phyloP scores from a whole-genome alignment of 2,113 vertebrate species.

The Leucoraja erinaceus region DNA sequence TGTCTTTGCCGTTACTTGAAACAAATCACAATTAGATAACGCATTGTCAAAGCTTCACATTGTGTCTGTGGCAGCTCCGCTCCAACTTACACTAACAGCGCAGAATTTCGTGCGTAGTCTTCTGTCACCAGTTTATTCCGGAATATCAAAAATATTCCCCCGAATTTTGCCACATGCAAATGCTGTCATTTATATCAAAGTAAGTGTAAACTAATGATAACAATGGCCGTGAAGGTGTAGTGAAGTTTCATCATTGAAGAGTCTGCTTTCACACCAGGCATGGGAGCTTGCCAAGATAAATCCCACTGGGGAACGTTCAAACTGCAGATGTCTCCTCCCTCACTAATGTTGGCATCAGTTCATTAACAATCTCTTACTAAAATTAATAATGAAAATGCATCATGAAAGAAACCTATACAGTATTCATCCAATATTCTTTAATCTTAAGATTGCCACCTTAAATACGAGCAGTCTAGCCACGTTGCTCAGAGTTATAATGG shows the following conservation, averaged over 20 bases:
- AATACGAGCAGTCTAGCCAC: neutral
- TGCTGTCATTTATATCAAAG: slow-evolving; percentile 58
- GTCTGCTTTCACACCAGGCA: slow-evolving; percentile 62
- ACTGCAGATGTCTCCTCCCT: slow-evolving; percentile 6
- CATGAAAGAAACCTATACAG: neutral
- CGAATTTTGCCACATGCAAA: slow-evolving; percentile 60
- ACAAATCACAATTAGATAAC: slow-evolving; percentile 83
- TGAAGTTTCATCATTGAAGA: slow-evolving; percentile 49
- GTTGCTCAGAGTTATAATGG: slow-evolving; percentile 27
- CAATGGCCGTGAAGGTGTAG: slow-evolving; percentile 69
- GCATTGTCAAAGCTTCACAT: slow-evolving; percentile 76
- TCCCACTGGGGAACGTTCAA: slow-evolving; percentile 42
- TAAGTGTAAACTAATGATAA: slow-evolving; percentile 61
- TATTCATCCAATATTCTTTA: neutral
- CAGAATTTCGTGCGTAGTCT: slow-evolving; percentile 61
- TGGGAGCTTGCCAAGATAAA: slow-evolving; percentile 51
- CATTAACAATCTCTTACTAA: neutral
- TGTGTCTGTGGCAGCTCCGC: slow-evolving; percentile 69
- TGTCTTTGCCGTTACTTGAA: slow-evolving; percentile 68
- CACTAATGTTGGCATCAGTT: slow-evolving; percentile 1
- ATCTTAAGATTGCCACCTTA: neutral
- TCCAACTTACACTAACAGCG: slow-evolving; percentile 60
- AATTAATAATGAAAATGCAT: neutral
- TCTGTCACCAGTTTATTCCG: slow-evolving; percentile 71
- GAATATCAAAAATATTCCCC: slow-evolving; percentile 67